Evolutionary conservation across 2,113 vertebrate species (phyloP), one percentile per base, ranked within the genome.

Genomic region (Crotophaga sulcirostris): DNA sequence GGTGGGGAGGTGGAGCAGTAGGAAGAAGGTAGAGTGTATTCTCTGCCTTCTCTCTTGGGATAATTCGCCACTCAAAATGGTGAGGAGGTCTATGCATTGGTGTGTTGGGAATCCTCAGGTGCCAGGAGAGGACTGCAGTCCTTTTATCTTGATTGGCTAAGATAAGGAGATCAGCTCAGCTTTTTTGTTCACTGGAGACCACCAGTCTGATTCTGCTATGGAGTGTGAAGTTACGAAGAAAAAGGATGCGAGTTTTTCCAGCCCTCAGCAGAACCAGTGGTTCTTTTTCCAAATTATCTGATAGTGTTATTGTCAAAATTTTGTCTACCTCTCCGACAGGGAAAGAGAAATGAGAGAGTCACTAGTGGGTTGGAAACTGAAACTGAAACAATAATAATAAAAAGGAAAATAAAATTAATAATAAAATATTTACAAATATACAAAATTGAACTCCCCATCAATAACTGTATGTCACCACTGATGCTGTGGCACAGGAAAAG

Each of bases 21-120:
- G 33, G 33, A 73, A 56, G 44, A 29, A 85, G 33, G 26, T 29
- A 76, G 38, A 0, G 0, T 16, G 2, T 84, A 20, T 66, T 70
- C n/a, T 63, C 28, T 62, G 12, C 49, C 4, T 42, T 58, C 58
- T 62, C 45, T 38, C 31, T 17, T 36, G 24, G 19, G 19, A 52
- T 26, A 20, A 6, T 25, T 85, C 44, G 34, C 19, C 49, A 76
- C 16, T 44, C 24, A 74, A 54, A 52, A 68, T 10, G 19, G 7
- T 64, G 29, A 42, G n/a, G 55, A 54, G 7, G 29, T 44, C 11
- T 47, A 13, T 33, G 13, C 6, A 9, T 7, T 25, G 29, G 2
- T 52, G n/a, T 66, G n/a, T 64, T 58, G 28, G 42, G 36, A 52
- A 40, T 64, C 24, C 36, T 84, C 33, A 28, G 15, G 20, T 52